Conservation (phyloP, 2,113 vertebrate species). For the Gasterosteus nipponicus region DNA sequence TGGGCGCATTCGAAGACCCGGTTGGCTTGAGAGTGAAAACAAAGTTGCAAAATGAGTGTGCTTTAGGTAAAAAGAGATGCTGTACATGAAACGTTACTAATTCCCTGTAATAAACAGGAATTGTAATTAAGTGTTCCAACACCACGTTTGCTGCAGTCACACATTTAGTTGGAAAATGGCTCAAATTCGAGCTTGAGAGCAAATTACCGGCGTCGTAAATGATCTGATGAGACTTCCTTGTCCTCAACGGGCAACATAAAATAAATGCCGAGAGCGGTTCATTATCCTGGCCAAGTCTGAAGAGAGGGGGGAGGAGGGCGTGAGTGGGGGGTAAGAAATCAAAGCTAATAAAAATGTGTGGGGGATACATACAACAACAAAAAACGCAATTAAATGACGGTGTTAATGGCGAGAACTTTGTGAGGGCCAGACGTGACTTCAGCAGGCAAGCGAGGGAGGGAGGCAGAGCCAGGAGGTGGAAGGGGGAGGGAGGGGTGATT, state of each 20-base stretch:
- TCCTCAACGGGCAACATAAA: neutral
- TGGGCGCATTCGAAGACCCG: neutral
- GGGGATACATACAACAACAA: slow-evolving; percentile 2
- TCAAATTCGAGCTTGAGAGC: neutral
- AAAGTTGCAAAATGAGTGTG: slow-evolving; percentile 28
- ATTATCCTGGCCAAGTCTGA: neutral
- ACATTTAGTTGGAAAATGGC: neutral
- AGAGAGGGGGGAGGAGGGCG: neutral
- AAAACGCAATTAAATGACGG: slow-evolving; percentile 73
- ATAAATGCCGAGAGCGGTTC: neutral
- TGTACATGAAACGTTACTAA: slow-evolving; percentile 25
- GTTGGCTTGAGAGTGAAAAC: slow-evolving; percentile 7
- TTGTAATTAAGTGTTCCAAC: neutral
- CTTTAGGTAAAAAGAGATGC: slow-evolving; percentile 18
- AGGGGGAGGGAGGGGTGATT: slow-evolving; percentile 80
- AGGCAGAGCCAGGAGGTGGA: neutral
- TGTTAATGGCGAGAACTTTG: slow-evolving; percentile 75
- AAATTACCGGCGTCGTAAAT: slow-evolving; percentile 1
- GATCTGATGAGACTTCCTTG: neutral
- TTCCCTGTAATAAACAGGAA: neutral
- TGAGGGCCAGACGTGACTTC: slow-evolving; percentile 89
- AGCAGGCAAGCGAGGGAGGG: slow-evolving; percentile 78
- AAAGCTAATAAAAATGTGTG: neutral
- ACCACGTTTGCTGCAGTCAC: neutral
- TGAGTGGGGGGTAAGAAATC: neutral